A percentile compares a stretch with the other conserved stretches of the same genome.
Evolutionary conservation across 2,888 invertebrate species (phyloP).

Genomic region (Athalia circularis): DNA sequence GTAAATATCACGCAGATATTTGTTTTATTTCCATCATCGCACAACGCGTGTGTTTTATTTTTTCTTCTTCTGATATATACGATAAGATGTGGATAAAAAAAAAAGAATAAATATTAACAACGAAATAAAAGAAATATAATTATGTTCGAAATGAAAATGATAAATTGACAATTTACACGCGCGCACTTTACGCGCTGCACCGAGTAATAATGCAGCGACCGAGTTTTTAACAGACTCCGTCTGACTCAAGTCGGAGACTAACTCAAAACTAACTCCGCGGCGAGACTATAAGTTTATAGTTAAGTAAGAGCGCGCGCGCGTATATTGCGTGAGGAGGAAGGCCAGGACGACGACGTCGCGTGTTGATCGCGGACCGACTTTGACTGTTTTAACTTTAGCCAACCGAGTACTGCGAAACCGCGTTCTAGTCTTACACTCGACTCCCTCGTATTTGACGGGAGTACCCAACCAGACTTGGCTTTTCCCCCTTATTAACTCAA

Average conservation of each 20-base stretch:
- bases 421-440: neutral
- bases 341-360: conserved; percentile 33
- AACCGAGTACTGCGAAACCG: conserved; percentile 1
- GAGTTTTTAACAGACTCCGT: too few species aligned
- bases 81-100: too few species aligned
- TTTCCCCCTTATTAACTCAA: too few species aligned
- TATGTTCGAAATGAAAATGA: neutral
- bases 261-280: neutral
- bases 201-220: too few species aligned
- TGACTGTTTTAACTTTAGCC: conserved; percentile 26
- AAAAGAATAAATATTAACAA: too few species aligned
- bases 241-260: too few species aligned
- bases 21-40: neutral
- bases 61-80: too few species aligned
- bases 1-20: neutral
- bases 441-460: conserved; percentile 20
- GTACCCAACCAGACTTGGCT: too few species aligned
- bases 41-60: neutral
- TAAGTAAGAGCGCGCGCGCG: conserved; percentile 5
- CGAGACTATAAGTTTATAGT: neutral
- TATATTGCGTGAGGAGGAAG: conserved; percentile 4
- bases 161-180: neutral
- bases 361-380: conserved; percentile 37
- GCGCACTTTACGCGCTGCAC: neutral
- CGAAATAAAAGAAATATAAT: too few species aligned